Evolutionary conservation across 2,113 vertebrate species (phyloP), one percentile per base, ranked within the genome.

Genomic region (Ancistrus triradiatus): DNA sequence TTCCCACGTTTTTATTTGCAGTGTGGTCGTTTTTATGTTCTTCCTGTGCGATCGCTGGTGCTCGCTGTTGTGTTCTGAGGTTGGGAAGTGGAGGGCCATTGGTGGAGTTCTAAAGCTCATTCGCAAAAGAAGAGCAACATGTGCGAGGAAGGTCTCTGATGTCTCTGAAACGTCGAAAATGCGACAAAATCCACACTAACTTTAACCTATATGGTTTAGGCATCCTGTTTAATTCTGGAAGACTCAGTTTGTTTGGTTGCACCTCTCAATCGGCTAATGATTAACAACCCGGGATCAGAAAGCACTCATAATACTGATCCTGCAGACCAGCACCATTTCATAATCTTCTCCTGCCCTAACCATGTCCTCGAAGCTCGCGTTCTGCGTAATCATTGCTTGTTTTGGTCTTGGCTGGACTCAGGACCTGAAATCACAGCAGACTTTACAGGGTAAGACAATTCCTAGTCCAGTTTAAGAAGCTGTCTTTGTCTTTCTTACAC

Each of bases 221-320:
- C 4, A 3, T 8, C 35, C 7, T 8, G 35, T 37, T 10, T 2
- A 11, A 13, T 4, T 37, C n/a, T n/a, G n/a, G 7, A 37, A 13
- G 9, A 13, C 35, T 8, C 2, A 11, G 9, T 11, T 13, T 7
- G 35, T 1, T 37, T 13, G 4, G 17, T 51, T 11, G 15, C 11
- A n/a, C 13, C 33, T n/a, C 15, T 42, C 11, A 2, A 9, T 35
- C 14, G 11, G 21, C 47, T 73, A 69, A 76, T 73, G 25, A 76
- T 73, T 73, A 66, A 73, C 69, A 43, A 50, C 8, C 18, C 3
- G 25, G 42, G 21, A 63, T 43, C 19, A 35, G 35, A 3, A 31
- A 28, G 2, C 22, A 44, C 43, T 53, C 31, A 11, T 50, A n/a
- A 17, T 17, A 17, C n/a, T 21, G 47, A 42, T 27, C 4, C 33